Evolutionary conservation across 2,888 invertebrate genomes (phyloP), one percentile per base, ranked within the genome.

Genomic region (Harpalus rufipes): DNA sequence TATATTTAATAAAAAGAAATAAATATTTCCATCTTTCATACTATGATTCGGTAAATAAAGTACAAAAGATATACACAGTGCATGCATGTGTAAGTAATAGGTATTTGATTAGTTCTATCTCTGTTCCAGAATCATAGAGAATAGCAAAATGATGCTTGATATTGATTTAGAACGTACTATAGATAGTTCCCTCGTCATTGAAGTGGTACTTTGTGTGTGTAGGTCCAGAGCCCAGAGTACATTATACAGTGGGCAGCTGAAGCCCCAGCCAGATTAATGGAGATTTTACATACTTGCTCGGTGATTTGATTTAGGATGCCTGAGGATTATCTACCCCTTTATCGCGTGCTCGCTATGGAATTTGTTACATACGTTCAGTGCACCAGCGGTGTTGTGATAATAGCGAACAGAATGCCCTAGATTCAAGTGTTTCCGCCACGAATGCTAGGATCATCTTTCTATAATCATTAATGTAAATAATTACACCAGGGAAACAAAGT

Each of bases 271-370:
- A 85, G 85, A 85, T 85, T 85, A 85, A 85, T 85, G 85, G 68
- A 85, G 85, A 85, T 85, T 85, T 85, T 85, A 85, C 85, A 85
- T 85, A 85, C 68, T 80, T 80, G 79, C 84, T 84, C 79, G 85
- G 80, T 85, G 85, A 85, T 85, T 85, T 85, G 85, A 85, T 85
- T 85, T 85, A 85, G 85, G 85, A 85, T 80, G 85, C 80, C 58
- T 16, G 61, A 79, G 80, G 85, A 85, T 85, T 80, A 85, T 85
- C 80, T 78, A 63, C 51, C 63, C 85, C 84, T 84, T 84, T 79
- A 78, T 79, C 85, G 85, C 68, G 39, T 61, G 83, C 32, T 61
- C 44, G 58, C 65, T 51, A 68, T 68, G 59, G 80, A 85, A 85
- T 80, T 85, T 58, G 85, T 80, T 85, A 85, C 72, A 72, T 85